Evolutionary conservation across 2,888 invertebrate species (phyloP).

Genomic region (Nephrotoma appendiculata): DNA sequence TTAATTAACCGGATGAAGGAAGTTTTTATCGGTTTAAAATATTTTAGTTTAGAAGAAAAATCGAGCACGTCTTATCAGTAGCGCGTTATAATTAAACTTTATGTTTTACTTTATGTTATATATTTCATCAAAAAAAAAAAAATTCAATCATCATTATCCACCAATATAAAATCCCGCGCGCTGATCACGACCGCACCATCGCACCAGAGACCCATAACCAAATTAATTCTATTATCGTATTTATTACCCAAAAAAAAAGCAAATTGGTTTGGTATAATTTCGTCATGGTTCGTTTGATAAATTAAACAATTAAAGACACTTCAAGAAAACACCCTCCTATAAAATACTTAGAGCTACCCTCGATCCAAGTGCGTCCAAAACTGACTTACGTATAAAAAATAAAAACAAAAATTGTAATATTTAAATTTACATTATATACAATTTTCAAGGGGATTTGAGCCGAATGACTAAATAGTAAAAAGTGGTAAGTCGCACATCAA

Average conservation of each 20-base stretch:
- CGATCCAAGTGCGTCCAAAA: neutral
- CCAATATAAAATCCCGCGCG: neutral
- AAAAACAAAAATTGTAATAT: neutral
- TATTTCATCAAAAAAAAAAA: no score
- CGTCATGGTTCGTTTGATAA: slow-evolving; percentile 12
- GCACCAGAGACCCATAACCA: neutral
- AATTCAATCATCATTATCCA: neutral
- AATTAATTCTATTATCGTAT: slow-evolving; percentile 10
- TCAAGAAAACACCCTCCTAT: slow-evolving; percentile 1
- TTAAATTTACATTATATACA: neutral
- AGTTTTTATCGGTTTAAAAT: neutral
- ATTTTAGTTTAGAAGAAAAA: neutral
- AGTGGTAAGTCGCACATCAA: neutral
- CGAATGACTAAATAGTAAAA: neutral
- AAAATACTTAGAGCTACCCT: neutral
- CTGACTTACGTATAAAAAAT: neutral
- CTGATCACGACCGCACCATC: neutral
- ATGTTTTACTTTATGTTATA: neutral
- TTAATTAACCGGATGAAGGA: neutral
- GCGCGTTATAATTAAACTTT: neutral
- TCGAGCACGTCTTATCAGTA: neutral
- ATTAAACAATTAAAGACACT: slow-evolving; percentile 13
- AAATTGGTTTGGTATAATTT: neutral
- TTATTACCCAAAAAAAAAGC: neutral
- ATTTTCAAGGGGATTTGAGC: neutral